Conservation (phyloP, 2,888 invertebrate species). For the Chironomus riparius region DNA sequence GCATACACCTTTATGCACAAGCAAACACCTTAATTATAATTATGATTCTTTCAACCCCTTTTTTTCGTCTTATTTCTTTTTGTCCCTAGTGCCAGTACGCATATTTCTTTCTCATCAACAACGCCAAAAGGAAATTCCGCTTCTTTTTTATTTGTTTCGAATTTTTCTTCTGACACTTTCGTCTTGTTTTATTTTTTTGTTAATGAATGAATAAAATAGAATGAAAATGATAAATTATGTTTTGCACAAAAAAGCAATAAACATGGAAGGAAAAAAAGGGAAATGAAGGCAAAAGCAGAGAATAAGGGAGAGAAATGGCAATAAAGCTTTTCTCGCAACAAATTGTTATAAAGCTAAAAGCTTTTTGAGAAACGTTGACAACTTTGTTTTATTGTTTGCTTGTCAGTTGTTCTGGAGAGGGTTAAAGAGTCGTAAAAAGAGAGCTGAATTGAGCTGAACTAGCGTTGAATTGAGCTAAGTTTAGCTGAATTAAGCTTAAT, state of each 20-base stretch:
- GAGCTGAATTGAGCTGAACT: no score
- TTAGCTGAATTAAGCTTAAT: no score
- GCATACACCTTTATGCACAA: neutral
- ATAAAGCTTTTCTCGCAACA: neutral
- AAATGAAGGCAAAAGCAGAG: neutral
- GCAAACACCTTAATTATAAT: conserved; percentile 22
- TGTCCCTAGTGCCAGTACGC: no score
- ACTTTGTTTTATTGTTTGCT: neutral
- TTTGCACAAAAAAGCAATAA: neutral
- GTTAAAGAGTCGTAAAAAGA: no score
- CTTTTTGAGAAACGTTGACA: neutral
- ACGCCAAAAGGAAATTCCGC: no score
- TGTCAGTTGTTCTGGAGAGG: no score
- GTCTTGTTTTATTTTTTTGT: neutral
- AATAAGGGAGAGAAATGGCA: neutral
- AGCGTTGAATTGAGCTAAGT: no score
- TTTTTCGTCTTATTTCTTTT: no score
- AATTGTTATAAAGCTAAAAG: neutral
- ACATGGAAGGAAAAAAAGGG: neutral
- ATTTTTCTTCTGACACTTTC: neutral
- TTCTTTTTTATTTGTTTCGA: no score
- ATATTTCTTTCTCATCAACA: no score
- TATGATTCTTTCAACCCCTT: neutral
- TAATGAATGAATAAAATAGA: no score
- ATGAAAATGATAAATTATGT: neutral